Conservation (phyloP, 2,113 vertebrate species). For the Semnopithecus entellus region DNA sequence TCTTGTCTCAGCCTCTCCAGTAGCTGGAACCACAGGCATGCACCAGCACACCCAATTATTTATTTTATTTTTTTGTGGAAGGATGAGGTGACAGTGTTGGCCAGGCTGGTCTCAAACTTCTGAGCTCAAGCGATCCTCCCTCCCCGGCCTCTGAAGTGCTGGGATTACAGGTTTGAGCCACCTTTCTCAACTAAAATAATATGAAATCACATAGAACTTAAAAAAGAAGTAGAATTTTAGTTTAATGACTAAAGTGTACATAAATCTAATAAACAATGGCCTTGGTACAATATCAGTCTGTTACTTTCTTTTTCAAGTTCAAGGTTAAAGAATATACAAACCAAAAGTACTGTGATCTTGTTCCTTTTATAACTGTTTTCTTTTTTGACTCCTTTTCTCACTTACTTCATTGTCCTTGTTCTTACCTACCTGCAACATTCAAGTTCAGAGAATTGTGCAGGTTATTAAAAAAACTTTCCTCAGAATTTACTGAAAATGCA, state of each 20-base stretch:
- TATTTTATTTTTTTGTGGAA: no score
- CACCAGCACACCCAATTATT: no score
- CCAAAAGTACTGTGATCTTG: background rate
- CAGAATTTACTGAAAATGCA: background rate
- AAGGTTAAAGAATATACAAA: background rate
- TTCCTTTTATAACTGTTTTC: background rate
- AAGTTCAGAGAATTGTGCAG: slow-evolving; percentile 7
- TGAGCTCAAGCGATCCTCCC: no score
- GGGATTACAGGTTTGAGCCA: no score
- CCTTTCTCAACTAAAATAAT: background rate
- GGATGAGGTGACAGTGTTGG: no score
- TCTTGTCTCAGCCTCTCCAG: no score
- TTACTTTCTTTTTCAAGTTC: background rate
- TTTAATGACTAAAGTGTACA: background rate
- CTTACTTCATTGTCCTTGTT: background rate
- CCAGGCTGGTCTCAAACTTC: no score
- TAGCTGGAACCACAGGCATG: no score
- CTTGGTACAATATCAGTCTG: background rate
- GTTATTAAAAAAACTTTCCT: slow-evolving; percentile 24
- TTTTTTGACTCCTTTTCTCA: background rate
- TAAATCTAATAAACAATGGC: background rate
- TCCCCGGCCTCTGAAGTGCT: no score
- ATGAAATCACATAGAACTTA: background rate
- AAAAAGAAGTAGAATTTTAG: background rate
- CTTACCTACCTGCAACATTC: background rate